These are phyloP conservation scores for Philypnodon macrostomus DNA, from an alignment of 2,797 vertebrate genomes.

Conservation along the genomic window DNA sequence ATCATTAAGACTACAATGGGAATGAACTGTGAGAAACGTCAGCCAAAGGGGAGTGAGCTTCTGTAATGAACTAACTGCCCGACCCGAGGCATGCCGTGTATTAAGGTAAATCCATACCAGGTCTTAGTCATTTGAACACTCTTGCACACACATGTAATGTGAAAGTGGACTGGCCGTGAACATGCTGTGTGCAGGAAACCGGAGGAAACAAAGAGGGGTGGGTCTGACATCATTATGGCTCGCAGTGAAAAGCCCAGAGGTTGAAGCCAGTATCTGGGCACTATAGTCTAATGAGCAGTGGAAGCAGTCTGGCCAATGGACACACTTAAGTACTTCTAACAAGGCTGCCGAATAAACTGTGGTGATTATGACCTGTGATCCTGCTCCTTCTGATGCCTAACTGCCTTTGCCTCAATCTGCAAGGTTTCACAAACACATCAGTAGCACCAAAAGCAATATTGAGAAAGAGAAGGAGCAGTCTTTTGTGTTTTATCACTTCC, in stretches of 20 bases:
- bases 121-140: constrained; percentile 45
- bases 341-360: constrained; percentile 19
- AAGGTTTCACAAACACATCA: constrained; percentile 18
- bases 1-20: constrained; percentile 66
- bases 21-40: constrained; percentile 73
- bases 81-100: constrained; percentile 47
- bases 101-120: constrained; percentile 66
- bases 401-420: constrained; percentile 20
- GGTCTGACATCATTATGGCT: constrained; percentile 53
- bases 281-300: constrained; percentile 49
- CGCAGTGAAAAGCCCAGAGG: constrained; percentile 39
- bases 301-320: constrained; percentile 33
- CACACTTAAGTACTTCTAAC: constrained; percentile 21
- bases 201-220: constrained; percentile 45
- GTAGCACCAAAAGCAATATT: background rate
- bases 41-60: constrained; percentile 46
- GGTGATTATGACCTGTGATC: constrained; percentile 36
- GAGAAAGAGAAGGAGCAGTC: constrained; percentile 3
- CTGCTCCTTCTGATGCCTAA: constrained; percentile 27
- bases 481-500: constrained; percentile 18
- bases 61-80: constrained; percentile 65
- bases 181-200: constrained; percentile 53
- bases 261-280: constrained; percentile 28
- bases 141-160: constrained; percentile 59
- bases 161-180: constrained; percentile 39